Base-by-base conservation (phyloP, 2,113 vertebrate genomes). In the Sisor rabdophorus region DNA sequence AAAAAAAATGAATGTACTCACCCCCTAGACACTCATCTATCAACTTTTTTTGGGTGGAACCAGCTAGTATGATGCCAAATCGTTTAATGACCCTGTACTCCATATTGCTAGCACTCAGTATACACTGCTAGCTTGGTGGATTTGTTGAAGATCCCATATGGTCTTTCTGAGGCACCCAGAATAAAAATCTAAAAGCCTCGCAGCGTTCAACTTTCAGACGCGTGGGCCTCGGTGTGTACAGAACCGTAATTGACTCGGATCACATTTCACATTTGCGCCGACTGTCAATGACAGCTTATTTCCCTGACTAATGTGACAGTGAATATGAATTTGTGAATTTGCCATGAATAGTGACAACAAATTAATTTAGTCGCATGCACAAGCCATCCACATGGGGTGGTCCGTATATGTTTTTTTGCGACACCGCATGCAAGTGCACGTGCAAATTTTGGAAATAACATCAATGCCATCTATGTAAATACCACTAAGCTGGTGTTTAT, bases 321-420 rank as follows among this genome's bases (percentile, higher is more conserved):
- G 77, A 76, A 80, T 80, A 80, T 77, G 71, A 83, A 83, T 80
- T 74, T 69, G 80, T 83, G 75, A 80, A 77, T 75, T 77, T 36
- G 30, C 64, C 75, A 80, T 83, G 81, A 80, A 83, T 83, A 76
- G 72, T 77, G 64, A 77, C 77, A 75, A 64, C 68, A 77, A 79
- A 81, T 79, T 71, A 79, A 50, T 77, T 71, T 77, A 67, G 71
- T 79, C 77, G 74, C 36, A 44, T 74, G 64, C 32, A 32, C 48
- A 13, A 65, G 3, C 3, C 47, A 44, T 79, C 76, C 79, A 79
- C 73, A 68, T 83, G 69, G 67, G 79, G 59, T 73, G 73, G 32
- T 71, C 10, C 17, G 48, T 3, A 48, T 36, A 47, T 32, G 53
- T 69, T 50, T 47, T 36, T 79, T 70, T n/a, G 54, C 47, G 26